Percentiles rank a stretch among this genome's conserved stretches.
Evolutionary conservation across 2,888 invertebrate species (phyloP).

Genomic region (Formica aserva): DNA sequence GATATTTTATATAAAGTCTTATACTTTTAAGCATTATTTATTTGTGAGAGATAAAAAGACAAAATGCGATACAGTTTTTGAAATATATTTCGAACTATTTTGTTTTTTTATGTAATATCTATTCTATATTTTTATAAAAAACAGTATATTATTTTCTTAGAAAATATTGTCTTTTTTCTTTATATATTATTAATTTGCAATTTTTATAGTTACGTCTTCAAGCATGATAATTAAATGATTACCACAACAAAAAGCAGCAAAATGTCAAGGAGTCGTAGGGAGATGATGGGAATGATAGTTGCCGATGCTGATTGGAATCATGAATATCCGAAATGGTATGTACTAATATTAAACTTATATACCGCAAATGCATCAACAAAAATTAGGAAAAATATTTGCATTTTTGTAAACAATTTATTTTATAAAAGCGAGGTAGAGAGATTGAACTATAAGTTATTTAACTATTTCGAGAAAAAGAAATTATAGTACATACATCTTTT

Average conservation of each 20-base stretch:
- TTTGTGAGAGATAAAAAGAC: neutral
- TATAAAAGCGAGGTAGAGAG: neutral
- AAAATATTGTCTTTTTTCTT: neutral
- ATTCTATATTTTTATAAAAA: neutral
- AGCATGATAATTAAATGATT: neutral
- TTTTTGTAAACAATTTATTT: neutral
- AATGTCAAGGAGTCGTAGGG: neutral
- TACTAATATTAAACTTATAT: neutral
- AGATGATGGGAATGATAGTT: neutral
- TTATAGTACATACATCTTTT: neutral
- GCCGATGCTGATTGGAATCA: neutral
- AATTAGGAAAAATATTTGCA: neutral
- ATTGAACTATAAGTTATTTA: neutral
- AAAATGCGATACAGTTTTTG: neutral
- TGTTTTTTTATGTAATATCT: neutral
- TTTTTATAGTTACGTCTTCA: neutral
- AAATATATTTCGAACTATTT: neutral
- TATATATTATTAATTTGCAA: neutral
- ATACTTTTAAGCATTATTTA: neutral
- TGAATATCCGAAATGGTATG: neutral
- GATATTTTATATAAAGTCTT: neutral
- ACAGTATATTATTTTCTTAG: neutral
- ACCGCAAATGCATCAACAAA: neutral
- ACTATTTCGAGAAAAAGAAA: neutral
- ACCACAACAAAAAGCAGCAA: neutral